Evolutionary conservation across 2,888 invertebrate genomes (phyloP), one percentile per base, ranked within the genome.

Genomic region (Phyllotreta cruciferae): DNA sequence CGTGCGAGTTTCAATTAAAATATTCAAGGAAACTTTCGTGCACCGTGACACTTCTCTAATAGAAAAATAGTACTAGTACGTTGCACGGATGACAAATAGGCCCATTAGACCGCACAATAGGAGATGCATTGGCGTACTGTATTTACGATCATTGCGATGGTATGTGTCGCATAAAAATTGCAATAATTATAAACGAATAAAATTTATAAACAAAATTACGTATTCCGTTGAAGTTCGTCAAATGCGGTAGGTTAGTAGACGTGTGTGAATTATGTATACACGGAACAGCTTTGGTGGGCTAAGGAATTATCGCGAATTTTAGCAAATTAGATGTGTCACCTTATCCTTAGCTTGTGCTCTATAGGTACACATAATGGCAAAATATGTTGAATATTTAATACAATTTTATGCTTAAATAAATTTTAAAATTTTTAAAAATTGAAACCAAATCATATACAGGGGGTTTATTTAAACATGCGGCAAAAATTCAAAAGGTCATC

Each of bases 151-250:
- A 71, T 68, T 47, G 44, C 39, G 47, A 61, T 50, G 52, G 56
- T 44, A 54, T 55, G 76, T 67, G 64, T 66, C 65, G 79, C 76
- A 79, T 79, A 77, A 77, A 75, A 77, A 79, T 78, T 73, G 78
- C 78, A 76, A 75, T 77, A 74, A 79, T 79, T 78, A 78, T 63
- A 63, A 66, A 53, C 60, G 60, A 57, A 66, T 66, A 66, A 63
- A 66, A 66, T 63, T 57, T 50, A 66, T 66, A 66, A 66, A 66
- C 63, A 63, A 60, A 60, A 68, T 72, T 71, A 71, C 66, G 52
- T 72, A 71, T 68, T 70, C 73, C 10, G 49, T 9, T n/a, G 47
- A 14, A 57, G 68, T 70, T 11, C 44, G 39, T 69, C 65, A 24
- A 60, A 74, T 74, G 76, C 75, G 75, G 76, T 75, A 77, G 76